phyloP scores from a whole-genome alignment of 1,140 invertebrate species.

The Batillaria attramentaria region DNA sequence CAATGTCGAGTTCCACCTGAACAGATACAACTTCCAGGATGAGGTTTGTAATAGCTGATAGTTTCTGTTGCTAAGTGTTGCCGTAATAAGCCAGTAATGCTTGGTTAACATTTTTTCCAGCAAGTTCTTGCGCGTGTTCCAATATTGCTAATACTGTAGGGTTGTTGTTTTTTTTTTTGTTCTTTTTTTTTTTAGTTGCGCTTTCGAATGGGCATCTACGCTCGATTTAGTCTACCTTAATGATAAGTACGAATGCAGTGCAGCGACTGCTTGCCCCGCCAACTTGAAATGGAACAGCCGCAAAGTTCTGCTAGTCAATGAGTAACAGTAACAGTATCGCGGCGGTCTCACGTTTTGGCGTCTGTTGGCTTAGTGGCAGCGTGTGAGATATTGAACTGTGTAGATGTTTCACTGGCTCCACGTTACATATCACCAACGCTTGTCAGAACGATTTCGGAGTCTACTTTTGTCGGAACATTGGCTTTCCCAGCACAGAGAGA shows the following conservation, averaged over 20 bases:
- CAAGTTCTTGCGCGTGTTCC: background rate
- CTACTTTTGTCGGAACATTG: background rate
- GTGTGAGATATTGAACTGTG: background rate
- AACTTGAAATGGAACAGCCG: no score
- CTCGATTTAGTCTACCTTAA: background rate
- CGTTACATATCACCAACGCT: no score
- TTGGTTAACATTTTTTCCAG: background rate
- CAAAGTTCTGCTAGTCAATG: no score
- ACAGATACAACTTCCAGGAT: slow-evolving; percentile 43
- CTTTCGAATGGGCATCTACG: background rate
- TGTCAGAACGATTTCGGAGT: background rate
- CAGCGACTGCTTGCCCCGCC: no score
- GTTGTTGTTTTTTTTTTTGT: background rate
- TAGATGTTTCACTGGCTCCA: background rate
- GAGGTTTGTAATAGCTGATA: slow-evolving; percentile 10
- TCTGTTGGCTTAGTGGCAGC: background rate
- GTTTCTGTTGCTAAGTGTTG: background rate
- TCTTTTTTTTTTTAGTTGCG: background rate
- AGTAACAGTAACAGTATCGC: no score
- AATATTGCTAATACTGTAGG: slow-evolving; percentile 11
- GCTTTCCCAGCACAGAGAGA: background rate
- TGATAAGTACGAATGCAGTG: no score
- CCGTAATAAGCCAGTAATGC: background rate
- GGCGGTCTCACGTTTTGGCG: no score
- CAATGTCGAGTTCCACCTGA: slow-evolving; percentile 57